Evolutionary conservation across 2,113 vertebrate species (phyloP).

Genomic region (Ardeotis arabs): DNA sequence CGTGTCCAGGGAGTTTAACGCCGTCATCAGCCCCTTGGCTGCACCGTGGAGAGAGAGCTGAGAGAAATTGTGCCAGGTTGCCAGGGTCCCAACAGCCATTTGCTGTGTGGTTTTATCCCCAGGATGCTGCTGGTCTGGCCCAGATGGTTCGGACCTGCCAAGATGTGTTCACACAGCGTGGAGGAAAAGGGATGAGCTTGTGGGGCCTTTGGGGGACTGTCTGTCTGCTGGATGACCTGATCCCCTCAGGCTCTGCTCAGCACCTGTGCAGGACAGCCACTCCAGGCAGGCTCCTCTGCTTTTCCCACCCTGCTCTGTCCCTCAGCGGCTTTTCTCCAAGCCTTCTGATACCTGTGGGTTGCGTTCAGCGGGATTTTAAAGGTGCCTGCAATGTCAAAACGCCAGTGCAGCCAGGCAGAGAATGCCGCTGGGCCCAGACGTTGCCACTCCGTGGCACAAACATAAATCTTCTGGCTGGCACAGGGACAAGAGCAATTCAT

Average conservation of each 20-base stretch:
- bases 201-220: no score
- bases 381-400: neutral
- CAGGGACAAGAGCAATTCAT: neutral
- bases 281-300: neutral
- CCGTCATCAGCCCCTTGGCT: no score
- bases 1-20: no score
- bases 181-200: neutral
- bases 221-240: neutral
- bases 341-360: neutral
- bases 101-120: rapidly evolving
- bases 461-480: neutral
- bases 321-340: neutral
- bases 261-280: neutral
- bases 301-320: neutral
- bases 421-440: neutral
- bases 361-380: neutral
- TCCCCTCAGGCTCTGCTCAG: neutral
- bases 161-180: rapidly evolving
- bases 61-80: no score
- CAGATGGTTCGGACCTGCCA: neutral
- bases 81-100: neutral
- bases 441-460: neutral
- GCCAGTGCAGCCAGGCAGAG: neutral
- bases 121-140: neutral
- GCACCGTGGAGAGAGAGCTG: no score